These are phyloP conservation scores for Gallinago media DNA, from an alignment of 2,113 vertebrate genomes.

Conservation along the genomic window DNA sequence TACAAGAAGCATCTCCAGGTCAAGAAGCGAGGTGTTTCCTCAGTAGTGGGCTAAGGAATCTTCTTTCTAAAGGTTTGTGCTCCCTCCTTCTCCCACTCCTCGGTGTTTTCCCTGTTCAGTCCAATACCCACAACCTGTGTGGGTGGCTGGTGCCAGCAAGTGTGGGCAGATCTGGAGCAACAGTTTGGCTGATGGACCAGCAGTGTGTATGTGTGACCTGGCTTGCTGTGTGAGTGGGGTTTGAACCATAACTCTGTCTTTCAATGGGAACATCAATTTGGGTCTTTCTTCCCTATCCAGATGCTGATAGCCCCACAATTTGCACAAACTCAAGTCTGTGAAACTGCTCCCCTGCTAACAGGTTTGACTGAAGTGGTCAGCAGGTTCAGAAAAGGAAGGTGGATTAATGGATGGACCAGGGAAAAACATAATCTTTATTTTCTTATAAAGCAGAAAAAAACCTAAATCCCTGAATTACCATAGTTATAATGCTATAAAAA, in stretches of 20 bases:
- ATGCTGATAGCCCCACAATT: no score
- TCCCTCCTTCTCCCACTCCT: not conserved
- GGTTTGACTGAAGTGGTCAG: not conserved
- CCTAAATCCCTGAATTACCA: no score
- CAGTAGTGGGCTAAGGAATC: not conserved
- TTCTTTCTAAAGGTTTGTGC: not conserved
- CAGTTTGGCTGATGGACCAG: not conserved
- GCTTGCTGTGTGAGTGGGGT: fast-evolving
- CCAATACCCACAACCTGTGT: fast-evolving
- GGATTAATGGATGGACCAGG: not conserved
- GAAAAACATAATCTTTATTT: not conserved
- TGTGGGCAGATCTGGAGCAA: not conserved
- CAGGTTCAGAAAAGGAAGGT: not conserved
- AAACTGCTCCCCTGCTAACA: not conserved
- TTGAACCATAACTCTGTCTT: not conserved
- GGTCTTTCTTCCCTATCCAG: not conserved
- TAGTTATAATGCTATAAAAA: not conserved
- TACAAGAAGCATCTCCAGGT: not conserved
- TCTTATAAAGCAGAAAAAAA: not conserved
- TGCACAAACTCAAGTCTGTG: not conserved
- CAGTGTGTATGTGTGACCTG: fast-evolving
- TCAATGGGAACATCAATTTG: not conserved
- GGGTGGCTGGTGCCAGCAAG: not conserved
- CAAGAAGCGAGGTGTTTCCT: not conserved
- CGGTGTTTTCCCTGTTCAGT: fast-evolving